Percentiles rank a stretch among this genome's conserved stretches.
Evolutionary conservation across 2,113 vertebrate species (phyloP).

Genomic region (Macaca fascicularis): T2T-MFA8v1.1 NC_088384.1:15501001-15501500

Average conservation of each 20-base stretch:
- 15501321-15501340: too few species aligned
- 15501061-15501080: background rate
- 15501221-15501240: fast-evolving
- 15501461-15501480: too few species aligned
- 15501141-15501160: background rate
- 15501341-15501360: too few species aligned
- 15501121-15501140: background rate
- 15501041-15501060: fast-evolving
- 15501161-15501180: background rate
- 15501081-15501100: background rate
- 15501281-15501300: too few species aligned
- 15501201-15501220: background rate
- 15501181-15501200: background rate
- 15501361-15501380: too few species aligned
- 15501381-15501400: too few species aligned
- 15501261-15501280: fast-evolving
- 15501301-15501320: too few species aligned
- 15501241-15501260: fast-evolving
- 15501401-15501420: too few species aligned
- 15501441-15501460: too few species aligned
- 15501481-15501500: too few species aligned
- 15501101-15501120: background rate
- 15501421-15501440: too few species aligned
- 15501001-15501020: background rate
- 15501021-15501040: fast-evolving